Conservation (phyloP, 2,797 vertebrate genomes). For the Allobates femoralis region DNA sequence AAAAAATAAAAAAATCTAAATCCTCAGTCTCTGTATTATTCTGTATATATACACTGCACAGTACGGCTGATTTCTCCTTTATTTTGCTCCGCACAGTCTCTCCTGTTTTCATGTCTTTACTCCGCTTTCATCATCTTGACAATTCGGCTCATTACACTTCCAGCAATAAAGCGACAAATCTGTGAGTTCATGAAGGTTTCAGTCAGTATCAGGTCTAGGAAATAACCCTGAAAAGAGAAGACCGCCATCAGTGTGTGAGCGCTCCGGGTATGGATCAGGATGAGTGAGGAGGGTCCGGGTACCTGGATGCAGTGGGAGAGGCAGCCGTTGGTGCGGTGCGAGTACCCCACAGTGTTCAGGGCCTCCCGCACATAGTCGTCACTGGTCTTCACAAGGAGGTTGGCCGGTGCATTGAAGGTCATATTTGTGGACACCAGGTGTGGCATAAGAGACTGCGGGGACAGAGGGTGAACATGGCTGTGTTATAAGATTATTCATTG, state of each 20-base stretch:
- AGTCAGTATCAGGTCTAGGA: not conserved
- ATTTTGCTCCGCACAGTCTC: no score
- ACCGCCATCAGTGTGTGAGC: not conserved
- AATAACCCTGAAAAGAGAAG: not conserved
- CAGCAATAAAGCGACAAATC: not conserved
- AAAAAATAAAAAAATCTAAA: no score
- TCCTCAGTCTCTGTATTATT: no score
- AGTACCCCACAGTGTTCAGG: slow-evolving; percentile 81
- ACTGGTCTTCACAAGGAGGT: slow-evolving; percentile 69
- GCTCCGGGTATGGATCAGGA: not conserved
- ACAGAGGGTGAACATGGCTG: not conserved
- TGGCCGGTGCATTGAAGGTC: slow-evolving; percentile 64
- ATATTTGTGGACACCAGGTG: slow-evolving; percentile 78
- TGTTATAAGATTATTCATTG: not conserved
- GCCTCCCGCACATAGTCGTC: slow-evolving; percentile 73
- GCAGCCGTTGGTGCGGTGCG: slow-evolving; percentile 78
- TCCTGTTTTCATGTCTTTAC: no score
- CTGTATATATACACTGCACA: no score
- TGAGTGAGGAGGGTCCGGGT: not conserved
- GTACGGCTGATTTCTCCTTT: no score
- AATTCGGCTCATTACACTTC: not conserved
- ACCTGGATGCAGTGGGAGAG: slow-evolving; percentile 81
- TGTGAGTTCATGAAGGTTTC: not conserved
- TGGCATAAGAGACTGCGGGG: slow-evolving; percentile 76
- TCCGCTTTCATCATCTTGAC: not conserved